phyloP scores from a whole-genome alignment of 2,113 vertebrate genomes.

The Trinectes maculatus region DNA sequence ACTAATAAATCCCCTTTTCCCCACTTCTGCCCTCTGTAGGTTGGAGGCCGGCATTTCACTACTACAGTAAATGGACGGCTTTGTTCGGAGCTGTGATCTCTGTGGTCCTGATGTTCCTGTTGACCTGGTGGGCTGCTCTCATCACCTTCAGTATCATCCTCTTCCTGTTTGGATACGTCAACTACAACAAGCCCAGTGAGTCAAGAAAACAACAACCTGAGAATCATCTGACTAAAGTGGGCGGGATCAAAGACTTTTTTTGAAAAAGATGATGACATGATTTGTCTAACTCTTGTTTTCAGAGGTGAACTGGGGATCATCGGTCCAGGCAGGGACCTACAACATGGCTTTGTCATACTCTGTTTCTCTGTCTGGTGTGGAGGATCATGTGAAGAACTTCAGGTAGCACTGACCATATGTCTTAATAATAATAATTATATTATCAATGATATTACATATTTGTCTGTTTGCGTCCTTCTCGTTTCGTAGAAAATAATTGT shows the following conservation, averaged over 20 bases:
- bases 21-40: constrained; percentile 50
- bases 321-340: constrained; percentile 79
- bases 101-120: constrained; percentile 82
- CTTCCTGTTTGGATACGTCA: constrained; percentile 78
- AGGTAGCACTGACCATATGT: no score
- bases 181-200: constrained; percentile 82
- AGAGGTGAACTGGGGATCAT: constrained; percentile 85
- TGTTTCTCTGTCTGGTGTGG: constrained; percentile 71
- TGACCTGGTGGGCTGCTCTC: constrained; percentile 84
- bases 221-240: no score
- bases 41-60: constrained; percentile 81
- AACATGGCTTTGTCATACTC: constrained; percentile 82
- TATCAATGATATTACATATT: no score
- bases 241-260: no score
- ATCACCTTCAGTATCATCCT: constrained; percentile 74
- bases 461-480: no score
- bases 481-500: no score
- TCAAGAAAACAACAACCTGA: neutral
- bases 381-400: constrained; percentile 86
- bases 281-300: neutral
- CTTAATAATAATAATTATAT: no score
- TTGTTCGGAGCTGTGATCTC: constrained; percentile 79
- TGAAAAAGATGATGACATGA: neutral
- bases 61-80: constrained; percentile 79
- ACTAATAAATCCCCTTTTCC: neutral